Evolutionary conservation across 1,140 invertebrate genomes (phyloP).

Genomic region (Leptopilina clavipes): DNA sequence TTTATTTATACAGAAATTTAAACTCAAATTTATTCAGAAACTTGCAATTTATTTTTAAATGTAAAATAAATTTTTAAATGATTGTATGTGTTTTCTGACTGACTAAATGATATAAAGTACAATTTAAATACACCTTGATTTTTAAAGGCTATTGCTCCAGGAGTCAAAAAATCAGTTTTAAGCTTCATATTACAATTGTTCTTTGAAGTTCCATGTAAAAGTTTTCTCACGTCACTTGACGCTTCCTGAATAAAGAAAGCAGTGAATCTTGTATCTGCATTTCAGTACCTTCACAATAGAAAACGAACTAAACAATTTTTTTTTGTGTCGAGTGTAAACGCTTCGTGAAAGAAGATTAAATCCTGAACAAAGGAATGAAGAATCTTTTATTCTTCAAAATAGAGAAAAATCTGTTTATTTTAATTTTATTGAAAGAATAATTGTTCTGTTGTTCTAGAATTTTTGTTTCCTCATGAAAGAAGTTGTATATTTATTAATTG

Average conservation of each 20-base stretch:
- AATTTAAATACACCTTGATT: too few species aligned
- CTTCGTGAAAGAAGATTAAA: background rate
- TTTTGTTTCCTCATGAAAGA: too few species aligned
- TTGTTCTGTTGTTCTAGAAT: too few species aligned
- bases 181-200: background rate
- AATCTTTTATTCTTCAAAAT: background rate
- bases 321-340: background rate
- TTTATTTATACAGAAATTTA: background rate
- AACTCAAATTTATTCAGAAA: background rate
- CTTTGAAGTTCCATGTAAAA: slow-evolving; percentile 8
- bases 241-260: slow-evolving; percentile 16
- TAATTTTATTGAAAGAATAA: too few species aligned
- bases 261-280: background rate
- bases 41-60: background rate
- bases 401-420: too few species aligned
- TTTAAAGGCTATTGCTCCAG: too few species aligned
- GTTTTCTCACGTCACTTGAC: slow-evolving; percentile 23
- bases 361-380: background rate
- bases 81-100: too few species aligned
- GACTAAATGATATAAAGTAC: too few species aligned
- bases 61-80: background rate
- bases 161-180: background rate
- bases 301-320: background rate
- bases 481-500: too few species aligned
- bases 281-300: background rate